Evolutionary conservation across 2,797 vertebrate genomes (phyloP), one percentile per base, ranked within the genome.

Genomic region (Oreonectes daqikongensis): DNA sequence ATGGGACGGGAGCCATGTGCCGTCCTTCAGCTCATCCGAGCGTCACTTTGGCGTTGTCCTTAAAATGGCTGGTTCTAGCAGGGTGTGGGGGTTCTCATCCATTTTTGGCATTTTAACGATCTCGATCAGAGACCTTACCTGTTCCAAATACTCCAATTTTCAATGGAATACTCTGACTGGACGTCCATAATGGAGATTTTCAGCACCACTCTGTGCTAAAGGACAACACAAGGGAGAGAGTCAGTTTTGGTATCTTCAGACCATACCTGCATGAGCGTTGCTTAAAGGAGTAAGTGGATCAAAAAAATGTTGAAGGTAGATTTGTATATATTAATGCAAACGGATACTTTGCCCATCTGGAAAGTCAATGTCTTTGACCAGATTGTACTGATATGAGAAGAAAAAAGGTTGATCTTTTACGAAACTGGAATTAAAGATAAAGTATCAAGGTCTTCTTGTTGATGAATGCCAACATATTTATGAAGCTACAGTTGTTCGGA

Each of bases 381-480:
- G 89, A 92, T 86, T 89, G 67, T 73, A 81, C 83, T 81, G 88
- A 86, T 89, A 79, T 67, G 50, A 82, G 77, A 85, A 84, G 84
- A 70, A 77, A 82, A 67, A 83, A 77, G 73, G 72, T 83, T 82
- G 72, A 72, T 81, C 80, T 86, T 35, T 84, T 81, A 87, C 87
- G 84, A 89, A 93, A 93, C 93, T 94, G 93, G 92, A 94, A 94
- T 89, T 89, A 89, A 82, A 82, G 87, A 88, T 87, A 81, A 89
- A 88, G 85, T 90, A 82, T 86, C 85, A 22, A 90, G 86, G 87
- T 87, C 88, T 89, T 84, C 87, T 87, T 89, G 76, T 87, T 84
- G 83, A 92, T 92, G 89, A 92, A 90, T 81, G 89, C 88, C 75
- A 86, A 87, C 89, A 89, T 93, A 94, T 94, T 94, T 94, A 93